Base-by-base conservation (phyloP, 1,140 invertebrate genomes). In the Tetragnatha versicolor region DNA sequence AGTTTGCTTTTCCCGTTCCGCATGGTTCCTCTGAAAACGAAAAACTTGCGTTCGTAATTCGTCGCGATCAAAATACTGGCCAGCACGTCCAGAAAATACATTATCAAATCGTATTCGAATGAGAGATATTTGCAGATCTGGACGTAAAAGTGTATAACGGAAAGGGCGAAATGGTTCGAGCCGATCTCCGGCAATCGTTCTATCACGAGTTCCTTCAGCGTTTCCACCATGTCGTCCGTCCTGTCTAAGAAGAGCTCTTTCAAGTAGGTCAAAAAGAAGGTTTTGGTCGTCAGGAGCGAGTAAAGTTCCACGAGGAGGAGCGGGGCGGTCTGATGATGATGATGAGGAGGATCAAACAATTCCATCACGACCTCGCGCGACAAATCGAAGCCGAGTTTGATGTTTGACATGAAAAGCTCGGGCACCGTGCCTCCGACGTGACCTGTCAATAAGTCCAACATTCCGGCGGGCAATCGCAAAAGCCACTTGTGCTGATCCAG, bases 21-120 rank as follows among this genome's bases (percentile, higher is more conserved):
- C 0, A 58, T 75, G 1, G 17, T 5, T 0, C 72, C 72, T 25
- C 63, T 75, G 6, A 61, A 37, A 0, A 75, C 27, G 27, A 63
- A 75, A 63, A 75, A 63, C 51, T 75, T 75, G 0, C 72, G 29
- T 35, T 47, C 72, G 20, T 75, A 75, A 37, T 75, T 75, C 17
- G 72, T 75, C 12, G 72, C 72, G 27, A 75, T 61, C 2, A 75
- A 63, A 14, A 14, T 5, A 49, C 72, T 75, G 3, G 72, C 39
- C 58, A 75, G 17, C 0, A 75, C 12, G 10, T 75, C 72, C 0
- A 35, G 4, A 1, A 75, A 2, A 37, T 63, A 75, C 72, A 75
- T 63, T 0, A 75, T 3, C 14, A 49, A 6, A 17, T 75, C 39
- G 58, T 75, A 35, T 33, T 75, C 58, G 7, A 75, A 75, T 4